Base-by-base conservation (phyloP, 2,888 invertebrate genomes). In the Apodemia hepburni region DNA sequence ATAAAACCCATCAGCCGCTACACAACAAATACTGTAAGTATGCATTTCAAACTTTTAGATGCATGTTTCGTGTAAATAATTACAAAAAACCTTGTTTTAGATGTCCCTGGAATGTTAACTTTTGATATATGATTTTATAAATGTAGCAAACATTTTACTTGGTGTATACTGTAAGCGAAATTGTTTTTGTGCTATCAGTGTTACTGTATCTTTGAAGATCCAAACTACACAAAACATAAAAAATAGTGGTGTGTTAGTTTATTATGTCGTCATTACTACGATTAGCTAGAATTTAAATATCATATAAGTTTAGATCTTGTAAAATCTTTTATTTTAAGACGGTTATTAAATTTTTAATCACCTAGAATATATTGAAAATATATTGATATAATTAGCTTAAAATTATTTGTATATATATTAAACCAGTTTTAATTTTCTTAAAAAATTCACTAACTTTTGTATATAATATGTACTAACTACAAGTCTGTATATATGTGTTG, bases 1-100 rank as follows among this genome's bases (percentile, higher is more conserved):
- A n/a, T n/a, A n/a, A n/a, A n/a, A n/a, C n/a, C n/a, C n/a, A 95
- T 84, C 95, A 95, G 92, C 95, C 95, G 82, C 92, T 95, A 80
- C 94, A 95, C 91, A 95, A 95, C 93, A 94, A 95, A 89, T 93
- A 93, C 88, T 92, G 92, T 92, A 86, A 92, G 92, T 92, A 91
- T 82, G 79, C 82, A 81, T 81, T 71, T 69, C 74, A 74, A 75
- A 69, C 77, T 77, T 75, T 72, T 81, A 85, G 82, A 57, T 71
- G 73, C 74, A 75, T 72, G 73, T 69, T 18, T n/a, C 17, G 9
- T 45, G 54, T 54, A 54, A 54, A 54, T 54, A 54, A 54, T 22
- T 15, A 27, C 27, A 7, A 62, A 60, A 54, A 29, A 49, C 11
- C 11, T 15, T 59, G 57, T 35, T 8, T 61, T 12, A 61, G 51